Conservation (phyloP, 2,888 invertebrate species). For the Xestia c-nigrum region DNA sequence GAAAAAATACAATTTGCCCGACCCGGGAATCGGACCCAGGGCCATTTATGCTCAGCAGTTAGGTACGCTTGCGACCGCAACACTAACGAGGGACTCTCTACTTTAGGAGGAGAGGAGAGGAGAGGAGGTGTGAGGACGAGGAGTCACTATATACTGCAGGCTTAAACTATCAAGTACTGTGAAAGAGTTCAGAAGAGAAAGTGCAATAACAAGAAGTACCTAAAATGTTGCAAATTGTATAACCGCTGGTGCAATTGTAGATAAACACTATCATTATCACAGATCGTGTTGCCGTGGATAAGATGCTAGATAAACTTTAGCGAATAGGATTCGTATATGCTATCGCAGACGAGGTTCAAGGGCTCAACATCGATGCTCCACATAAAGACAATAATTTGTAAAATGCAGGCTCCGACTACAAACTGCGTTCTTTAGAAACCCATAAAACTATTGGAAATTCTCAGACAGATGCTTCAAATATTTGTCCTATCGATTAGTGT, state of each 20-base stretch:
- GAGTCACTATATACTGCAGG: not conserved
- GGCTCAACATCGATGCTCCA: not conserved
- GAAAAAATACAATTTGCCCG: too few species aligned
- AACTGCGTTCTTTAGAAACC: conserved; percentile 5
- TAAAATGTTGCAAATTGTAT: not conserved
- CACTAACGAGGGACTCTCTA: too few species aligned
- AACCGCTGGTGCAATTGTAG: not conserved
- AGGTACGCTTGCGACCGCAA: too few species aligned
- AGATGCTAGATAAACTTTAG: not conserved
- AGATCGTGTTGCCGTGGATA: not conserved
- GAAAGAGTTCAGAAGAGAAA: not conserved
- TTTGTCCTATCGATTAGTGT: conserved; percentile 12
- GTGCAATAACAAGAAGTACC: not conserved
- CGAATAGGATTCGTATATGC: not conserved
- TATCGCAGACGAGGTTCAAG: not conserved
- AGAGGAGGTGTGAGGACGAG: too few species aligned
- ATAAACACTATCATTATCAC: conserved; percentile 11
- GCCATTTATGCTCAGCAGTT: too few species aligned
- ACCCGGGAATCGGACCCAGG: too few species aligned
- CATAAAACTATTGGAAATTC: conserved; percentile 1
- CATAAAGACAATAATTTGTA: not conserved
- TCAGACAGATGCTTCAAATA: conserved; percentile 4
- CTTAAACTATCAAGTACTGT: not conserved
- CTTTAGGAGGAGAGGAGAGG: too few species aligned
- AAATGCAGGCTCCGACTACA: not conserved